These are phyloP conservation scores for Chymomyza caudatula DNA, from an alignment of 2,888 invertebrate genomes.

Conservation along the genomic window DNA sequence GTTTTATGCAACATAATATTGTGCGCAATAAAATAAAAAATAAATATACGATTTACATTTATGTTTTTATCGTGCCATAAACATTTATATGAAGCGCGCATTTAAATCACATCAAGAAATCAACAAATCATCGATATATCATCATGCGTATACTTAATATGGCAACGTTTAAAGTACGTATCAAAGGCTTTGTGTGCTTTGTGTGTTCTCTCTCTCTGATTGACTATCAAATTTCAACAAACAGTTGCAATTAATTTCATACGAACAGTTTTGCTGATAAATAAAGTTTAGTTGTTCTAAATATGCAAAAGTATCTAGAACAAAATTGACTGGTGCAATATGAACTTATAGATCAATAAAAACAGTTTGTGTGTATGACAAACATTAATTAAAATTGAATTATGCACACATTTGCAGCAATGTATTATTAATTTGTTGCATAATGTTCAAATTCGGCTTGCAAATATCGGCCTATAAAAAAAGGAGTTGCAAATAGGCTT, in stretches of 20 bases:
- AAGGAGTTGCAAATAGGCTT: neutral
- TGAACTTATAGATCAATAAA: neutral
- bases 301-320: conserved; percentile 6
- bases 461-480: neutral
- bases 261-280: neutral
- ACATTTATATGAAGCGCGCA: neutral
- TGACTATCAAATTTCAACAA: conserved; percentile 25
- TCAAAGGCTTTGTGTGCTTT: conserved; percentile 16
- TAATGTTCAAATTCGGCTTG: neutral
- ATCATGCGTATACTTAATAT: neutral
- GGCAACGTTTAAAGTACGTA: conserved; percentile 2
- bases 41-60: neutral
- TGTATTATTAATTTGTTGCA: neutral
- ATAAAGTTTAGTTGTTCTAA: conserved; percentile 50
- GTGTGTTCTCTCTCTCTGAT: neutral
- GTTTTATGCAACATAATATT: neutral
- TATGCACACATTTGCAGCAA: neutral
- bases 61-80: neutral
- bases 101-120: neutral
- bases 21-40: neutral
- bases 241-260: conserved; percentile 53
- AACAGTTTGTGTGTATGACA: conserved; percentile 20
- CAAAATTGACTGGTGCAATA: neutral
- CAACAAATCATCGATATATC: neutral
- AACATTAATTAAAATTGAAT: conserved; percentile 60